These are phyloP conservation scores for Acanthurus leucopareius DNA, from an alignment of 2,797 vertebrate species.

Conservation along the genomic window DNA sequence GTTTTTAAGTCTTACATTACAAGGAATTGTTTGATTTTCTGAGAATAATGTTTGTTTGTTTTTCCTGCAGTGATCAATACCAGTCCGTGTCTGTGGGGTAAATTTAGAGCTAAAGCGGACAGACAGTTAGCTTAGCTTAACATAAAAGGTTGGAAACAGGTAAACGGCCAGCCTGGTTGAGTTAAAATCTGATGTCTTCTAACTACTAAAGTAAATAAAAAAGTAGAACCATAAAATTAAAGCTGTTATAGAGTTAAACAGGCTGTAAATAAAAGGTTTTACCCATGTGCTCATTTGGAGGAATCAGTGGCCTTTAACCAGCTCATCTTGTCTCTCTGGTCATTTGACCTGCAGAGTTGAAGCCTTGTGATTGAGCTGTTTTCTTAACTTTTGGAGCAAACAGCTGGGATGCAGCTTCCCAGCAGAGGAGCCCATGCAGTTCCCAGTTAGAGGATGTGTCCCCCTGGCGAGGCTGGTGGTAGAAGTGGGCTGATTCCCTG, in stretches of 20 bases:
- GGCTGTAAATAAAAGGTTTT: constrained; percentile 10
- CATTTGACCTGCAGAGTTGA: constrained; percentile 24
- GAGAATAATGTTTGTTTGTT: background rate
- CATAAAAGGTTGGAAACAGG: background rate
- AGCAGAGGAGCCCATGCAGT: constrained; percentile 56
- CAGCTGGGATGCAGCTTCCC: constrained; percentile 56
- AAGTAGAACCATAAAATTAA: background rate
- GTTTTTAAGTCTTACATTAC: constrained; percentile 9
- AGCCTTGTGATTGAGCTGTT: constrained; percentile 30
- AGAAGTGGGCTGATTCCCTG: constrained; percentile 71
- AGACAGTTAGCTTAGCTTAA: background rate
- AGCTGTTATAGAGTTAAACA: background rate
- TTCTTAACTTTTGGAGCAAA: constrained; percentile 39
- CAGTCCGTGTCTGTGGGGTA: background rate
- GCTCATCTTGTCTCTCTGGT: constrained; percentile 19
- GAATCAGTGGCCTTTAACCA: constrained; percentile 8
- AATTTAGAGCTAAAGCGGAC: background rate
- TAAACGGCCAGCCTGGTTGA: background rate
- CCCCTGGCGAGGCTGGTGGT: constrained; percentile 71
- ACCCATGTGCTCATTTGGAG: background rate
- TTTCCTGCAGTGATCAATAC: background rate
- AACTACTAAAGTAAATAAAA: too few species aligned
- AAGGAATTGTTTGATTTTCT: constrained; percentile 8
- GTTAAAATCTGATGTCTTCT: background rate
- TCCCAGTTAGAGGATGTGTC: constrained; percentile 63